Evolutionary conservation across 2,797 vertebrate genomes (phyloP), one percentile per base, ranked within the genome.

Genomic region (Macropodus opercularis): DNA sequence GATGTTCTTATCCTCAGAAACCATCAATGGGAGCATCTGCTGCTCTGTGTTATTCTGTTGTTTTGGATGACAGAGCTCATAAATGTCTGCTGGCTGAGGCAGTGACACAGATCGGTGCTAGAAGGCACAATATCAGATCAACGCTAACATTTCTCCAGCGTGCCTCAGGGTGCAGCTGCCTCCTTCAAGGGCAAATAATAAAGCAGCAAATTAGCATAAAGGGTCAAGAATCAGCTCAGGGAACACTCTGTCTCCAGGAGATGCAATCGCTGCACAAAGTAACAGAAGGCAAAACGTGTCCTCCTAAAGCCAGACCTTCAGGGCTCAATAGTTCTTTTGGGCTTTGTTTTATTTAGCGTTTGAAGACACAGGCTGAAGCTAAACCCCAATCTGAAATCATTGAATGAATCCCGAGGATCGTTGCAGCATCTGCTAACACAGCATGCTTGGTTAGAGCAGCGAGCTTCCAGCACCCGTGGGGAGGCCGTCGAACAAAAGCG

Each of bases 101-200:
- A 0, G 36, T 26, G 55, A 52, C 52, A 53, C 55, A 66, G 8
- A 58, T 63, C 22, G 4, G 8, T 21, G 48, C 57, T 50, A 3
- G 38, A 31, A 52, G 56, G 17, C 43, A 75, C 22, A 51, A 23
- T 22, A 56, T 67, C 54, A 53, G 38, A 79, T 69, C 57, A 65
- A 26, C 50, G 34, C 54, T 24, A 68, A 42, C 43, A 38, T 56
- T 54, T 57, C 51, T 61, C 56, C 63, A 58, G 15, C 56, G 35
- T 5, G 57, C 69, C 71, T 41, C 49, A 46, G 59, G 67, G 40
- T 54, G 44, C 50, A 46, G 38, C 76, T 62, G 80, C 56, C 67
- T 67, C 42, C 57, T 51, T 58, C 57, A 77, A 81, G 65, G 68
- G 42, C 46, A 43, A 65, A 78, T 72, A 75, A 76, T 60, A 39